Percentiles rank a stretch among this genome's conserved stretches.
phyloP scores from a whole-genome alignment of 2,888 invertebrate genomes.

The Lutraria lutraria region DNA sequence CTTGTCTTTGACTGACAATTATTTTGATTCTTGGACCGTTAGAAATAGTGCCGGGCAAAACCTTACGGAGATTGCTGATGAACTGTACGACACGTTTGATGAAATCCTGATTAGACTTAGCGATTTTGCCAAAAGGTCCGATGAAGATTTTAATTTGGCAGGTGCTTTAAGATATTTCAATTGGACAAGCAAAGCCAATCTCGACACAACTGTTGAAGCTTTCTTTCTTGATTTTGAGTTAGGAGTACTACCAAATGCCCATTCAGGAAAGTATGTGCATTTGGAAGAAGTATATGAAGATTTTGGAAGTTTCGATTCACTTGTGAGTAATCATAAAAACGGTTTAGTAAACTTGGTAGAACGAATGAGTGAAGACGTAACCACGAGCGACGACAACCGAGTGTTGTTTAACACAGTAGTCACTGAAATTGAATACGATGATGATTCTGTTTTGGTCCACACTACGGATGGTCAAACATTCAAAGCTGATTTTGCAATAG shows the following conservation, averaged over 20 bases:
- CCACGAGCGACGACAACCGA: conserved; percentile 12
- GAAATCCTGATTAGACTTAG: background rate
- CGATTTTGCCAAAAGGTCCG: background rate
- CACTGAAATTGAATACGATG: conserved; percentile 40
- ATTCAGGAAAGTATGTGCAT: conserved; percentile 47
- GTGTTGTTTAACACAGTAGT: conserved; percentile 55
- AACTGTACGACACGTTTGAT: background rate
- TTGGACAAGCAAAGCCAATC: background rate
- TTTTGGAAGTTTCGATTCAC: conserved; percentile 34
- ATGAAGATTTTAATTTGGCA: background rate
- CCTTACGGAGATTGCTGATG: conserved; percentile 29
- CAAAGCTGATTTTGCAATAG: conserved; percentile 58
- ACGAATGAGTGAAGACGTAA: conserved; percentile 16
- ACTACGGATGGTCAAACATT: conserved; percentile 49
- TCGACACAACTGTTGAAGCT: background rate
- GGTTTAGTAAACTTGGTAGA: conserved; percentile 48
- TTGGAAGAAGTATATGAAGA: conserved; percentile 26
- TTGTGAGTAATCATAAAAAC: conserved; percentile 42
- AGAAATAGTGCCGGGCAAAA: conserved; percentile 46
- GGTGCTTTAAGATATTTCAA: background rate
- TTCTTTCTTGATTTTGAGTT: conserved; percentile 31
- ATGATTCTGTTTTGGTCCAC: conserved; percentile 39
- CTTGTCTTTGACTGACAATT: conserved; percentile 27
- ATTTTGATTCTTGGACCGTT: conserved; percentile 45
- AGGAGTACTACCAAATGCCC: conserved; percentile 25